Evolutionary conservation across 53 echinoderm and acorn worm genomes (phyloP), one percentile per base, ranked within the genome.

Genomic region (Astropecten irregularis): DNA sequence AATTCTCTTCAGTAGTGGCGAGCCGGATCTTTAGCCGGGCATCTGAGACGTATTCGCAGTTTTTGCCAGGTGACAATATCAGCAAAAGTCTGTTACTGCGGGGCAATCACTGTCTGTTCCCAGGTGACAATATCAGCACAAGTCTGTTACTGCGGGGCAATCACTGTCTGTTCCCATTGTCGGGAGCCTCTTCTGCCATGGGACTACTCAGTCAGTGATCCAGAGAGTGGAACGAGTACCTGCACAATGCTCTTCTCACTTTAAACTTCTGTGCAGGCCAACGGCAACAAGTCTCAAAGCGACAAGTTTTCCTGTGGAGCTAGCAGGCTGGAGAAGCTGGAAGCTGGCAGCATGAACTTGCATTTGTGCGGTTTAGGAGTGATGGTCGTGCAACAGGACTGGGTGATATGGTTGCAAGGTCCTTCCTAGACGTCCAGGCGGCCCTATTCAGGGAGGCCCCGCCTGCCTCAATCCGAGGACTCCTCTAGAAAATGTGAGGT

Each of bases 261-360:
- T 11, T n/a, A n/a, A 40, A 70, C 16, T 14, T 25, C 28, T 46
- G 49, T 21, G 71, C 71, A 46, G 49, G 49, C 30, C 48, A 70
- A 15, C 46, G 40, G 49, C 49, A 29, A 46, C 40, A 36, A 70
- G 49, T 48, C 71, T 46, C 71, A 70, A 49, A 42, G 71, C 26
- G 73, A 73, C n/a, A n/a, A n/a, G n/a, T n/a, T n/a, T n/a, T n/a
- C n/a, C n/a, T 28, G 74, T n/a, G 35, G 23, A 14, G 39, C 40
- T 40, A 30, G 76, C 76, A 76, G 76, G 76, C 35, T 55, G 55
- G 77, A 77, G 77, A 27, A 38, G 60, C 77, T 77, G 77, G 60
- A 33, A 81, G 65, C 28, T 63, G 40, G 82, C 30, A 64, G 65
- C 50, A 46, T 29, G 49, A 20, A 46, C 65, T 81, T 58, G 54